A percentile compares a stretch with the other conserved stretches of the same genome.
phyloP scores from a whole-genome alignment of 23 tunicate genomes.

The Halocynthia roretzi region DNA sequence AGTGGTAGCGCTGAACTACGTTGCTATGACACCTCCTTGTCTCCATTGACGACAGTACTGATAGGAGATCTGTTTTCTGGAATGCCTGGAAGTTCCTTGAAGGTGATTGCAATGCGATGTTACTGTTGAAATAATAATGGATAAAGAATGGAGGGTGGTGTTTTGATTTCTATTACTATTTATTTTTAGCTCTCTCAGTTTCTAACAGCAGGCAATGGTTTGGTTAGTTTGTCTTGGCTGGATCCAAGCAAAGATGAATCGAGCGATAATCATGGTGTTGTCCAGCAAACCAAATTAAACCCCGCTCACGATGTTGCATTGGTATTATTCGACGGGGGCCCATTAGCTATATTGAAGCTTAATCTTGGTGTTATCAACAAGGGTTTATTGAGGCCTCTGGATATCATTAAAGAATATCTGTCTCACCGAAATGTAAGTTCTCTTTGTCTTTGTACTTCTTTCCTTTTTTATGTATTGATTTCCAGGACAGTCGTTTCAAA shows the following conservation, averaged over 20 bases:
- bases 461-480: background rate
- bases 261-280: background rate
- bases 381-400: constrained; percentile 15
- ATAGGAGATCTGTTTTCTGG: background rate
- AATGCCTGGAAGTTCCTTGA: background rate
- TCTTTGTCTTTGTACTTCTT: background rate
- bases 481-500: background rate
- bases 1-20: constrained; percentile 69
- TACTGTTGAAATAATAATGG: background rate
- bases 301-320: background rate
- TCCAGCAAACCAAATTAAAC: background rate
- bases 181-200: constrained; percentile 51
- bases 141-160: background rate
- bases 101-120: background rate
- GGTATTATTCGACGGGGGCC: constrained; percentile 77
- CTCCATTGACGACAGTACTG: background rate
- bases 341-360: constrained; percentile 42
- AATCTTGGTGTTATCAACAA: constrained; percentile 37
- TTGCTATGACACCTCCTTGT: constrained; percentile 37
- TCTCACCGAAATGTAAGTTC: constrained; percentile 28
- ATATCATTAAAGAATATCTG: constrained; percentile 35
- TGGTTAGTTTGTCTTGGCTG: constrained; percentile 22
- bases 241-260: background rate
- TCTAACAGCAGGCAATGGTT: constrained; percentile 61
- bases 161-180: background rate